Percentiles rank a stretch among this genome's conserved stretches.
phyloP scores from a whole-genome alignment of 2,797 vertebrate species.

The Pyrrhura leucotis region DNA sequence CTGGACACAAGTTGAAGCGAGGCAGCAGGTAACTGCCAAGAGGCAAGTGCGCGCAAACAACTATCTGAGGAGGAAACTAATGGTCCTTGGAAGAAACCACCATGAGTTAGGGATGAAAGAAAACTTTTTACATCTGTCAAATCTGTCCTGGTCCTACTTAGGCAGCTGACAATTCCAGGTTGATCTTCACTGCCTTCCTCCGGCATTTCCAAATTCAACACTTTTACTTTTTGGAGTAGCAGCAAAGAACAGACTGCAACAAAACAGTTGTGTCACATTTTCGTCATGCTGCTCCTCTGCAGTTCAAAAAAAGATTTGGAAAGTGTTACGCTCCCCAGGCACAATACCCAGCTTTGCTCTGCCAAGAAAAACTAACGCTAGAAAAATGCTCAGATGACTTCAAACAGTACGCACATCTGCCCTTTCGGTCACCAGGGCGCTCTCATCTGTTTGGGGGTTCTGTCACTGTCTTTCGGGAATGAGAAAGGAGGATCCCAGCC shows the following conservation, averaged over 20 bases:
- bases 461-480: background rate
- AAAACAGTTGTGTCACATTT: conserved; percentile 23
- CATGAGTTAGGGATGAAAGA: background rate
- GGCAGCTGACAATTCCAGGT: background rate
- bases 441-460: background rate
- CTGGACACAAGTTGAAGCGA: background rate
- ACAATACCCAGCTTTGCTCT: conserved; percentile 8
- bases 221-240: background rate
- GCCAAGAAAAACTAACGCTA: conserved; percentile 37
- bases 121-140: conserved; percentile 25
- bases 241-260: background rate
- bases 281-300: background rate
- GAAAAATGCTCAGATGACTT: conserved; percentile 56
- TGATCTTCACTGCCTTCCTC: background rate
- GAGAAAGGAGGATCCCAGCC: background rate
- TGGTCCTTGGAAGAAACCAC: background rate
- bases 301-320: background rate
- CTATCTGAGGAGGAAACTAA: background rate
- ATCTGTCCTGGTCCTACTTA: background rate
- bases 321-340: conserved; percentile 35
- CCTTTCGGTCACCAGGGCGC: background rate
- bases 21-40: conserved; percentile 22
- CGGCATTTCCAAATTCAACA: background rate
- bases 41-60: background rate
- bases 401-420: background rate